A percentile compares a stretch with the other conserved stretches of the same genome.
phyloP scores from a whole-genome alignment of 2,797 vertebrate species.

The Jordanella pulchra region DNA sequence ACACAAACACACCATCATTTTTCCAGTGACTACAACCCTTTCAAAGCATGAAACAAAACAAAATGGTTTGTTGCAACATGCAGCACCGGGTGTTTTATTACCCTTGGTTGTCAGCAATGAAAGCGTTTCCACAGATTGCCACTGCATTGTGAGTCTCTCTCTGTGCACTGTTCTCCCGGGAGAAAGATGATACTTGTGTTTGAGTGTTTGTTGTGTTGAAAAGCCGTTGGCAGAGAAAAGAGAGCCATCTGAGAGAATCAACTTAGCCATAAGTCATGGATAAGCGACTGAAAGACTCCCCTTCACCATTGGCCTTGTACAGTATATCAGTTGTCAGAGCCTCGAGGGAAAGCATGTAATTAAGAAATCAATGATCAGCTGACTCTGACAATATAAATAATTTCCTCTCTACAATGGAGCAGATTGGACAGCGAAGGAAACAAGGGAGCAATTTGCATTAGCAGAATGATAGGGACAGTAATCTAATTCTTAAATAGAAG shows the following conservation, averaged over 20 bases:
- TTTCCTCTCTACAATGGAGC: conserved; percentile 55
- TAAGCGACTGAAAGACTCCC: conserved; percentile 63
- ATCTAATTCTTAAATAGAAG: conserved; percentile 11
- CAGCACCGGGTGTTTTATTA: conserved; percentile 68
- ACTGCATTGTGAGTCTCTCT: conserved; percentile 63
- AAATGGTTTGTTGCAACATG: conserved; percentile 65
- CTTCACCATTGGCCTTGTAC: conserved; percentile 65
- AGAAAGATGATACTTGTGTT: conserved; percentile 75
- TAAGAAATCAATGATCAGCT: conserved; percentile 79
- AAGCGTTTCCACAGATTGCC: conserved; percentile 69
- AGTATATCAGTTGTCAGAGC: conserved; percentile 67
- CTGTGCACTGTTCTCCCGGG: conserved; percentile 60
- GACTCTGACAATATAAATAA: conserved; percentile 75
- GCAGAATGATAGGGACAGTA: conserved; percentile 1
- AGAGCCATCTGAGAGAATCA: conserved; percentile 59
- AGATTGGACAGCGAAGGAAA: conserved; percentile 32
- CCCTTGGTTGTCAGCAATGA: conserved; percentile 70
- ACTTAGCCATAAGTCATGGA: conserved; percentile 71
- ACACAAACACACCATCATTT: conserved; percentile 44
- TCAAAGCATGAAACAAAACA: conserved; percentile 35
- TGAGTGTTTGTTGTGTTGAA: conserved; percentile 77
- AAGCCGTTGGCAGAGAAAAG: conserved; percentile 67
- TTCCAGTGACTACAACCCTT: conserved; percentile 42
- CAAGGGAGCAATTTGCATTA: conserved; percentile 30
- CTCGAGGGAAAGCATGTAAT: conserved; percentile 72